Conservation (phyloP, 2,113 vertebrate species). For the Etheostoma spectabile region DNA sequence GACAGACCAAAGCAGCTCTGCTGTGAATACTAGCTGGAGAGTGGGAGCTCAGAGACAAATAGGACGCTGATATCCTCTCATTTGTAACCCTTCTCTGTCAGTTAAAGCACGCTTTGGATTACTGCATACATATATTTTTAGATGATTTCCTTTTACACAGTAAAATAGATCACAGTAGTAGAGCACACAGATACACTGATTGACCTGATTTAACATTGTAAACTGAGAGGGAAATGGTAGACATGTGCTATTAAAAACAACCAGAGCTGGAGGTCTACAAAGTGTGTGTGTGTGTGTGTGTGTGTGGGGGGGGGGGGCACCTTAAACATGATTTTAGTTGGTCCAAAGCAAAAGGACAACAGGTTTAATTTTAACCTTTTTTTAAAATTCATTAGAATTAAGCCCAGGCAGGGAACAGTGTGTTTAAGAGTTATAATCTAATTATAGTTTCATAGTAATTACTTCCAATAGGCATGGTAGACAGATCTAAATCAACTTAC, state of each 20-base stretch:
- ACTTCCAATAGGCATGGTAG: neutral
- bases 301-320: too few species aligned
- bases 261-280: neutral
- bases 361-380: neutral
- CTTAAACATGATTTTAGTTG: neutral
- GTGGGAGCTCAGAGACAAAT: slow-evolving; percentile 56
- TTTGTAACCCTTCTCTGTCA: slow-evolving; percentile 64
- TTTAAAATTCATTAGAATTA: neutral
- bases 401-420: neutral
- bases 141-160: slow-evolving; percentile 31
- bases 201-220: slow-evolving; percentile 42
- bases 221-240: slow-evolving; percentile 8
- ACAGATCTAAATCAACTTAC: neutral
- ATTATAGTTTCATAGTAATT: neutral
- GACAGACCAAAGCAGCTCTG: slow-evolving; percentile 69
- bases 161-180: slow-evolving; percentile 18
- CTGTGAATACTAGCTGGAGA: slow-evolving; percentile 52
- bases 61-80: slow-evolving; percentile 53
- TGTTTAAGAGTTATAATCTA: neutral
- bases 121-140: slow-evolving; percentile 50
- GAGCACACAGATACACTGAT: neutral
- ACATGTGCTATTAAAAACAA: neutral
- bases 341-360: neutral
- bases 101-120: slow-evolving; percentile 35
- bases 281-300: too few species aligned